Percentiles rank a stretch among this genome's conserved stretches.
phyloP scores from a whole-genome alignment of 2,113 vertebrate species.

The Neomonachus schauinslandi region DNA sequence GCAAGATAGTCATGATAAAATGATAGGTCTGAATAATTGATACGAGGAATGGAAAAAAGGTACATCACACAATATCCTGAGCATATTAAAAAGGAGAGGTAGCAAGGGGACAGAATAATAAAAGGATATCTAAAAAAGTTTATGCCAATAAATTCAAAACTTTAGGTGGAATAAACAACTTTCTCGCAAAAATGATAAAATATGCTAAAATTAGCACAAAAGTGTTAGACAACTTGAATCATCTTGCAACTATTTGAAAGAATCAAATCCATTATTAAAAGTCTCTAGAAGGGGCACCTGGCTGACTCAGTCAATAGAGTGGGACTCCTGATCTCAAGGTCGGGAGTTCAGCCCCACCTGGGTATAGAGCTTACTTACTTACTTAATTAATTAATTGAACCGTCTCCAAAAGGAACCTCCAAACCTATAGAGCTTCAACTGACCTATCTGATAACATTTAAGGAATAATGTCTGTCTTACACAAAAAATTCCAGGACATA shows the following conservation, averaged over 20 bases:
- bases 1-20: not conserved
- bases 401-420: not conserved
- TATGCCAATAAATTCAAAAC: not conserved
- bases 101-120: not conserved
- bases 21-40: not conserved
- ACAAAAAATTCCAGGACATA: not conserved
- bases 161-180: not conserved
- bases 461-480: not conserved
- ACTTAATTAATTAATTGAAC: too few species aligned
- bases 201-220: not conserved
- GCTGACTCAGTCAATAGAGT: not conserved
- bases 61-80: not conserved
- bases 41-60: not conserved
- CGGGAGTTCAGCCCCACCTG: not conserved
- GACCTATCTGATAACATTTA: not conserved
- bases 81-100: not conserved
- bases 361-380: not conserved
- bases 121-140: not conserved
- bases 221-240: not conserved
- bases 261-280: too few species aligned
- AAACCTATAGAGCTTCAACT: not conserved
- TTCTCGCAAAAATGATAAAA: not conserved
- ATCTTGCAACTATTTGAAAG: too few species aligned
- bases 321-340: not conserved
- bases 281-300: too few species aligned